phyloP scores from a whole-genome alignment of 2,888 invertebrate species.

The Fragum fragum region DNA sequence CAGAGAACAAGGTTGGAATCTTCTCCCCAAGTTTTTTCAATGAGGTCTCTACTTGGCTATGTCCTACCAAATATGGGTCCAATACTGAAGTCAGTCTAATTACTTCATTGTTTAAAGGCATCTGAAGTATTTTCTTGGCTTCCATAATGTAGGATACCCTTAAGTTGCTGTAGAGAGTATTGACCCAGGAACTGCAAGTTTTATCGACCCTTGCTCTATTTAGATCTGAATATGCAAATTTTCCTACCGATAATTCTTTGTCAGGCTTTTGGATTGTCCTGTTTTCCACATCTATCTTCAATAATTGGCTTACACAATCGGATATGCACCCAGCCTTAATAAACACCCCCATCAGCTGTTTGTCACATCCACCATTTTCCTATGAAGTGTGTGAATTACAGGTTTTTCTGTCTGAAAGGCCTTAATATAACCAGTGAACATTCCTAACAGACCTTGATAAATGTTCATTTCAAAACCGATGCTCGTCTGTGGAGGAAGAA shows the following conservation, averaged over 20 bases:
- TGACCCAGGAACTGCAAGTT: slow-evolving; percentile 35
- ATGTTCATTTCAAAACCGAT: too few relatives aligned
- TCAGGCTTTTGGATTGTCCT: slow-evolving; percentile 37
- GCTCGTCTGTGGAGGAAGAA: slow-evolving; percentile 32
- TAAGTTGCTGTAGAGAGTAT: slow-evolving; percentile 25
- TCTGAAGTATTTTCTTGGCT: slow-evolving; percentile 34
- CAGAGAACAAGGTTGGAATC: slow-evolving; percentile 3
- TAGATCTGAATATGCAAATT: slow-evolving; percentile 35
- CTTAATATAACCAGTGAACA: slow-evolving; percentile 21
- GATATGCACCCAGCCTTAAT: slow-evolving; percentile 31
- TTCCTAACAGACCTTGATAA: too few relatives aligned
- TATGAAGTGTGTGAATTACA: slow-evolving; percentile 40
- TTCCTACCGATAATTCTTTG: slow-evolving; percentile 45
- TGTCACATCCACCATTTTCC: slow-evolving; percentile 31
- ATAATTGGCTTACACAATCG: slow-evolving; percentile 25
- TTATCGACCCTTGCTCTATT: slow-evolving; percentile 44
- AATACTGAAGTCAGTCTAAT: slow-evolving; percentile 36
- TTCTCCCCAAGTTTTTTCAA: slow-evolving; percentile 10
- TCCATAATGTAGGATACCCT: slow-evolving; percentile 33
- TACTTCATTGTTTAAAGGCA: slow-evolving; percentile 32
- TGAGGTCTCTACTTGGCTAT: slow-evolving; percentile 19
- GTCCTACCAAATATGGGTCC: slow-evolving; percentile 41
- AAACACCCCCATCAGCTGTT: slow-evolving; percentile 30
- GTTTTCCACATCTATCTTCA: slow-evolving; percentile 41
- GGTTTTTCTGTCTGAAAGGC: slow-evolving; percentile 35